Base-by-base conservation (phyloP, 2,888 invertebrate species). In the Apotomis turbidana region DNA sequence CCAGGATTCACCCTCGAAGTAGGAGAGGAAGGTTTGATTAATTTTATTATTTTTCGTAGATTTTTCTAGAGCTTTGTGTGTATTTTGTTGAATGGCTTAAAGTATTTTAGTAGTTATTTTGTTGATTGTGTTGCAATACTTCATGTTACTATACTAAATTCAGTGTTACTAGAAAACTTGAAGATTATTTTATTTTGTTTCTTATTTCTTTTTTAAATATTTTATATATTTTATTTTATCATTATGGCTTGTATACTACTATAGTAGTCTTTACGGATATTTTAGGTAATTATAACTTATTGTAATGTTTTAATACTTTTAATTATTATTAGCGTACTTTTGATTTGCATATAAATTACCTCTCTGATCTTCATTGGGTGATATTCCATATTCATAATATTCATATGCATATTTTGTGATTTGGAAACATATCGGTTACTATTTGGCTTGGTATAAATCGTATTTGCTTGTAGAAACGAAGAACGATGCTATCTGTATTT, bases 21-120 rank as follows among this genome's bases (percentile, higher is more conserved):
- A 91, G 91, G 85, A 89, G 90, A 90, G 93, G 90, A 93, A 93
- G 93, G 93, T 93, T 93, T 88, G 93, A 87, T 78, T 78, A 76
- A 77, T 82, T 83, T 86, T 83, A 75, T 78, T 84, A 80, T 76
- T 74, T 80, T 81, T 83, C 82, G 77, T 81, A 74, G 49, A 49
- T 80, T 27, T 27, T 27, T 27, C 27, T 27, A 27, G 27, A 27
- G 27, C 27, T 49, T 75, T 80, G 79, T 82, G 79, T 84, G 78
- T 76, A 78, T 79, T 81, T 80, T 75, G 74, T 13, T 66, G 73
- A 82, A 84, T 80, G 68, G 78, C 79, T 80, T 77, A 74, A 74
- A 71, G 76, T 76, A 73, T 52, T 61, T 27, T 36, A 57, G 1
- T 54, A 36, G 4, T 44, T 4, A 44, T 10, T 12, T 15, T 54